Evolutionary conservation across 2,797 vertebrate species (phyloP), one percentile per base, ranked within the genome.

Genomic region (Enteromius treurensis): DNA sequence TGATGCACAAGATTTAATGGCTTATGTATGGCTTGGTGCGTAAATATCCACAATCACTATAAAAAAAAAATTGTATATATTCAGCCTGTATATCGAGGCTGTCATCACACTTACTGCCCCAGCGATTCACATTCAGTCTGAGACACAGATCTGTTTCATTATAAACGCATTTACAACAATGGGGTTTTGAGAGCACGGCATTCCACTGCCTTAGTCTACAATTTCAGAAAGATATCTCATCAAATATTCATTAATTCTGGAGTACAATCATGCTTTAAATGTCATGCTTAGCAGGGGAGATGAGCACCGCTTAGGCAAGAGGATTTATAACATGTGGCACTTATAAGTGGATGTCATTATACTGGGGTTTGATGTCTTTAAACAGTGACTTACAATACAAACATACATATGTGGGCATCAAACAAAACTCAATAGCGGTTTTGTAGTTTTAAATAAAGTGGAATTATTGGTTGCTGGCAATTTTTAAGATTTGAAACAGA

Each of bases 211-310:
- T 81, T 84, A 83, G 49, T 87, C 77, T 82, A 83, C 79, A 81
- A 85, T 83, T 82, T 80, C 86, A 86, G 84, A 76, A 83, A 80
- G 65, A 78, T 76, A 85, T 64, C 83, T 87, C 77, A 88, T 89
- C 86, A 89, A 89, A 88, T 86, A 89, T 89, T 82, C 55, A 89
- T 88, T 82, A 79, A 86, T 74, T 82, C 84, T 79, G 65, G 68
- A 40, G 81, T 62, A 64, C 75, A 78, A 82, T 83, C 85, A 82
- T 80, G 85, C 84, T 86, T 86, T 84, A 89, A 89, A 88, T 88
- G 88, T 87, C 88, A 89, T 69, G 82, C 81, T 80, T 80, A 68
- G 64, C 68, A 62, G 85, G 47, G 21, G 45, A 58, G 73, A 77
- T 58, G 47, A 47, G 62, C 62, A 29, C 47, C 17, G 23, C 62